These are phyloP conservation scores for Neoitamus cyanurus DNA, from an alignment of 2,888 invertebrate species.

Conservation along the genomic window DNA sequence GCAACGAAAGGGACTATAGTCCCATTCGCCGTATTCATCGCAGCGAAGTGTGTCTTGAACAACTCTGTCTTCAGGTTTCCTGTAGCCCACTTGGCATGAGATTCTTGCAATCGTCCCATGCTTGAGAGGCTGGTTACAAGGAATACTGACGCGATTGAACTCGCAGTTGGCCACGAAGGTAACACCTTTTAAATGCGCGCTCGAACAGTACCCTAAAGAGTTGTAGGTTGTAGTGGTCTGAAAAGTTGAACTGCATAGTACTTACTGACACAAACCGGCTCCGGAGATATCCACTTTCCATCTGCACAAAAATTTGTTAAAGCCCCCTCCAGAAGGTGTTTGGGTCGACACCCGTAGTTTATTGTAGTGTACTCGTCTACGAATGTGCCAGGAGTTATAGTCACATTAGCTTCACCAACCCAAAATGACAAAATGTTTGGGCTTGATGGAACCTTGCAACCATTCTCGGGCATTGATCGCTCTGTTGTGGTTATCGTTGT, in stretches of 20 bases:
- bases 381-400: not conserved
- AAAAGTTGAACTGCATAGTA: not conserved
- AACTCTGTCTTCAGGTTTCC: not conserved
- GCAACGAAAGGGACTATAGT: slow-evolving; percentile 45
- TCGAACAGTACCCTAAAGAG: slow-evolving; percentile 36
- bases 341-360: slow-evolving; percentile 41
- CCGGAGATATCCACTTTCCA: slow-evolving; percentile 22
- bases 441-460: not conserved
- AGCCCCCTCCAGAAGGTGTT: slow-evolving; percentile 26
- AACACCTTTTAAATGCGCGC: not conserved
- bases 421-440: not conserved
- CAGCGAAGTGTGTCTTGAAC: slow-evolving; percentile 38
- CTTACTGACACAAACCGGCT: slow-evolving; percentile 48
- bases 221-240: not conserved
- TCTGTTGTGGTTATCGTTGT: not conserved
- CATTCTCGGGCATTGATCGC: not conserved
- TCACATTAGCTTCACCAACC: not conserved
- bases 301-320: slow-evolving; percentile 40
- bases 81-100: slow-evolving; percentile 34
- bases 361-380: not conserved
- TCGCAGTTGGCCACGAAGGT: slow-evolving; percentile 6
- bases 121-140: not conserved
- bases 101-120: slow-evolving; percentile 7
- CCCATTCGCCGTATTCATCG: slow-evolving; percentile 49
- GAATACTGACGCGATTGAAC: not conserved